Base-by-base conservation (phyloP, 1,140 invertebrate species). In the Mactra quadrangularis region DNA sequence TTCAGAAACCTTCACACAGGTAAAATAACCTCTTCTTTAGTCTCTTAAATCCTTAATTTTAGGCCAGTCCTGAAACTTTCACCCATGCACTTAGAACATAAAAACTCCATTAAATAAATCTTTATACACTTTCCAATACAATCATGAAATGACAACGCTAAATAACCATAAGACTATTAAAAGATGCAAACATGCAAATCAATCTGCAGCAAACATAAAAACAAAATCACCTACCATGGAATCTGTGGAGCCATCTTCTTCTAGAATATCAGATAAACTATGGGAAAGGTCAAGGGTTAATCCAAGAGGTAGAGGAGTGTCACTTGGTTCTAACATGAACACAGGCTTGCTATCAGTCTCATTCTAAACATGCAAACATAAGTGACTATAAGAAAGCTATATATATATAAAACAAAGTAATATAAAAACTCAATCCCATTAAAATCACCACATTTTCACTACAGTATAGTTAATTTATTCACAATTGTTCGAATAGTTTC, bases 261-360 rank as follows among this genome's bases (percentile, higher is more conserved):
- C 90, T 78, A 89, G 83, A 25, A 91, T 91, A 87, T 91, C 90
- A 75, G 90, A 90, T 35, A 91, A 86, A 85, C 86, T 84, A 75
- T 89, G 87, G 31, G 86, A 86, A 35, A 84, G 86, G 38, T 90
- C 87, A 17, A 85, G 82, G 7, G 79, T 81, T 38, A 78, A 71
- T 25, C 78, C 71, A 38, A 72, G 41, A 53, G 82, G 77, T 59
- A 82, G 66, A 71, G 78, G 75, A 17, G 64, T 62, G 25, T 84
- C 84, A 85, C 78, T 68, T 59, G 96, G 96, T 93, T 98, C 97
- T 86, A 97, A 92, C 93, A 98, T 95, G 91, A 98, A 98, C 0
- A 96, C 95, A 0, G 97, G 97, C 81, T 96, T 97, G 96, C 89
- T 95, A 33, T 91, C 93, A 50, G 60, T 53, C 57, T 74, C 89